phyloP scores from a whole-genome alignment of 92 coral and sea anemone species.

The Palythoa grandis region DNA sequence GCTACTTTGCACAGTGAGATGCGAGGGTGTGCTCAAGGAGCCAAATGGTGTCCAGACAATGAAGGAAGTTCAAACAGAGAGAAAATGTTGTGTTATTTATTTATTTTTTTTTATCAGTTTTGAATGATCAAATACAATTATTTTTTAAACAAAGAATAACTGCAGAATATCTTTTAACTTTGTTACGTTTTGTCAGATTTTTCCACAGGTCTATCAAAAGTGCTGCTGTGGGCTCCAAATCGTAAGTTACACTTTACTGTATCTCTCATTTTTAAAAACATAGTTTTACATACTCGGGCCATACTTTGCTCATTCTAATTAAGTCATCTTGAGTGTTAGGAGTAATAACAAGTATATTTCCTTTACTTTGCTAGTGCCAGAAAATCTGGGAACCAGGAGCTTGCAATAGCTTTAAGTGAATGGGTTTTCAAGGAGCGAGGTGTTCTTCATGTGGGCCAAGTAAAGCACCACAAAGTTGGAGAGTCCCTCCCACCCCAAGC shows the following conservation, averaged over 20 bases:
- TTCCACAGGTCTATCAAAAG: constrained; percentile 89
- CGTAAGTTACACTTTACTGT: constrained; percentile 58
- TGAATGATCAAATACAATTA: no score
- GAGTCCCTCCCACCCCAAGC: constrained; percentile 91
- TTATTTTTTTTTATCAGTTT: no score
- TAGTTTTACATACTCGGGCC: not conserved
- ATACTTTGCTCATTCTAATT: not conserved
- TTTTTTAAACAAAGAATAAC: no score
- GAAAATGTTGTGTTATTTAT: no score
- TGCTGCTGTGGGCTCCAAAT: constrained; percentile 82
- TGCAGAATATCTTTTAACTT: not conserved
- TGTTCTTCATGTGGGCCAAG: constrained; percentile 93
- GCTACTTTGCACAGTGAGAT: no score
- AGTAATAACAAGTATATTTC: not conserved
- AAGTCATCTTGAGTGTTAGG: not conserved
- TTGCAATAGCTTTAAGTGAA: constrained; percentile 86
- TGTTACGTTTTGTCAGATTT: constrained; percentile 51
- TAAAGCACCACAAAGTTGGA: constrained; percentile 90
- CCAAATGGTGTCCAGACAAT: no score
- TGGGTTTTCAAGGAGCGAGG: constrained; percentile 98
- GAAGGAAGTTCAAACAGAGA: no score
- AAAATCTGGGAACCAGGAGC: constrained; percentile 88
- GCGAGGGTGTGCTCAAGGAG: no score
- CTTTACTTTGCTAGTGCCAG: constrained; percentile 54
- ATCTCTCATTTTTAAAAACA: not conserved